Base-by-base conservation (phyloP, 2,113 vertebrate species). In the Rhynchomys soricoides region DNA sequence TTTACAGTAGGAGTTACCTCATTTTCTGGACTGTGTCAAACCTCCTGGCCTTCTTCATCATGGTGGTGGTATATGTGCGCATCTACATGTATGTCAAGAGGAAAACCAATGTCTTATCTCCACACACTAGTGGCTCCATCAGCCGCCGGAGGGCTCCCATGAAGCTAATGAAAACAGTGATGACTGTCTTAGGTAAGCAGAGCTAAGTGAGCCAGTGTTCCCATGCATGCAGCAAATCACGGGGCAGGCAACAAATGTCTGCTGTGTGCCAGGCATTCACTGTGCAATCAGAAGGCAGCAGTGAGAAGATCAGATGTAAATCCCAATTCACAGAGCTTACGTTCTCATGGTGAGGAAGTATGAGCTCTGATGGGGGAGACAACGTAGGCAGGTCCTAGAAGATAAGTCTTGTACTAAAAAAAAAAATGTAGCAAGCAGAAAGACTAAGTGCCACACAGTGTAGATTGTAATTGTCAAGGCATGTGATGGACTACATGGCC, bases 81-180 rank as follows among this genome's bases (percentile, higher is more conserved):
- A 99, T 99, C 98, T 99, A 99, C 97, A 93, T 98, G 98, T 99
- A 99, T 0, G 99, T 99, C 92, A 99, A 99, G 98, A 99, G 98
- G 97, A 99, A 99, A 98, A 99, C 99, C 6, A 98, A 98, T 0
- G 95, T 99, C 89, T 97, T 99, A 73, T 99, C 98, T 0, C 98
- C 99, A 0, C 99, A 99, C 96, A 99, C 99, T 0, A 99, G 98
- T 2, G 98, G 99, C 91, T 99, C 99, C 96, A 99, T 99, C 55
- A 99, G 98, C 97, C 99, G 99, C 89, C 99, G 98, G 97, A 99
- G 98, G 98, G 99, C 99, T 0, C 99, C 99, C 2, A 98, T 99
- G 98, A 99, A 99, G 97, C 99, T 99, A n/a, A 99, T 99, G 98
- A 99, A 99, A 98, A 99, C 99, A 0, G 99, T 99, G 96, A 99